Conservation (phyloP, 1,140 invertebrate genomes). For the Armadillidium nasatum region DNA sequence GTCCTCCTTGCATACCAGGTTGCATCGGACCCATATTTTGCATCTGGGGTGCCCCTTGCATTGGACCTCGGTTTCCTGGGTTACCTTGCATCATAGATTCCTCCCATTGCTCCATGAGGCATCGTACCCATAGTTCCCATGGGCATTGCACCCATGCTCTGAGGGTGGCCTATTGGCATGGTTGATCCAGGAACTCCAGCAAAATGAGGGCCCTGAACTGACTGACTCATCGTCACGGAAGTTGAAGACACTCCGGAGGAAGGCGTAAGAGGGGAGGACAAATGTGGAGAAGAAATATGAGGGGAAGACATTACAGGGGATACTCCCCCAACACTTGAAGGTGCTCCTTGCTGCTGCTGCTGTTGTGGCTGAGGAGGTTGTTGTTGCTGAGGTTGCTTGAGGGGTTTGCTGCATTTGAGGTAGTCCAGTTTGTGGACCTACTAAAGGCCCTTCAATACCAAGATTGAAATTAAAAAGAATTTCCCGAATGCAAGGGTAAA, state of each 20-base stretch:
- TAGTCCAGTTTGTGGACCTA: background rate
- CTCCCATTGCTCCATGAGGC: background rate
- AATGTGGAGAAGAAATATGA: conserved; percentile 1
- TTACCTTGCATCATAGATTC: background rate
- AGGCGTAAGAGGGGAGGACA: background rate
- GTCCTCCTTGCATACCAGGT: background rate
- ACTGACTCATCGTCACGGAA: background rate
- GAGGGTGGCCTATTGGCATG: background rate
- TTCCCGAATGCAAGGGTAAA: conserved; percentile 38
- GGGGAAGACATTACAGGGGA: background rate
- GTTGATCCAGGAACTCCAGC: background rate
- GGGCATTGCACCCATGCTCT: background rate
- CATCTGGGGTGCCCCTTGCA: background rate
- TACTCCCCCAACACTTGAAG: background rate
- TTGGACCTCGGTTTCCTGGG: background rate
- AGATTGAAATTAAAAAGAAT: conserved; percentile 33
- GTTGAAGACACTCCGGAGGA: background rate
- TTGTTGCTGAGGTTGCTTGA: background rate
- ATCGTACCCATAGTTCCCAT: background rate
- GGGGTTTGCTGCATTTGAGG: background rate
- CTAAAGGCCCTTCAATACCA: conserved; percentile 31
- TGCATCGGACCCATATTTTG: background rate
- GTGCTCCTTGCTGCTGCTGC: background rate
- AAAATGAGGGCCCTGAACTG: background rate
- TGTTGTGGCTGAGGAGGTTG: background rate